Conservation (phyloP, 2,888 invertebrate genomes). For the Creontiades dilutus region DNA sequence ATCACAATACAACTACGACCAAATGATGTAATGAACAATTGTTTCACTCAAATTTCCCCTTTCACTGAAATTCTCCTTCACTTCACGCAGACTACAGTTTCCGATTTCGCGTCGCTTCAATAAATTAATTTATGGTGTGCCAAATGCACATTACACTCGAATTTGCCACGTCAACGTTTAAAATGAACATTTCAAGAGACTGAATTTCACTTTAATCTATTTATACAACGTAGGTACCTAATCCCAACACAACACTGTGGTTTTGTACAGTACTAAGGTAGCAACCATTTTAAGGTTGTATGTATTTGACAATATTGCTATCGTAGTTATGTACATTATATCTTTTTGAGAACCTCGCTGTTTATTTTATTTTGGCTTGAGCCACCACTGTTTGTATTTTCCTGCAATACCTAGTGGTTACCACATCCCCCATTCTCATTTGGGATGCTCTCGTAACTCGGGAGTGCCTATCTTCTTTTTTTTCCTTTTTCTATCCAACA, state of each 20-base stretch:
- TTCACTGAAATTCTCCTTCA: too few relatives aligned
- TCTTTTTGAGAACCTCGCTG: not conserved
- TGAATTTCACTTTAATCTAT: not conserved
- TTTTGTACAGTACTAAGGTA: not conserved
- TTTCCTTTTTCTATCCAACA: not conserved
- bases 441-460: not conserved
- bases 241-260: not conserved
- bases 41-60: too few relatives aligned
- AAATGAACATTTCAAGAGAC: slow-evolving; percentile 26
- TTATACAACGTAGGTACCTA: not conserved
- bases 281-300: not conserved
- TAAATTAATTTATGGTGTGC: not conserved
- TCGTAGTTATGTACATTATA: not conserved
- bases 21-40: too few relatives aligned
- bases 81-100: too few relatives aligned
- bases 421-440: not conserved
- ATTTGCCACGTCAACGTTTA: not conserved
- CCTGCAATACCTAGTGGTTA: slow-evolving; percentile 11
- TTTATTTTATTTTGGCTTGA: not conserved
- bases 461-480: not conserved
- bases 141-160: slow-evolving; percentile 10
- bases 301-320: slow-evolving; percentile 1
- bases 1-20: too few relatives aligned
- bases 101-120: not conserved
- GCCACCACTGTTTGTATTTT: not conserved